Conservation (phyloP, 2,797 vertebrate genomes). For the Myripristis jacobus region DNA sequence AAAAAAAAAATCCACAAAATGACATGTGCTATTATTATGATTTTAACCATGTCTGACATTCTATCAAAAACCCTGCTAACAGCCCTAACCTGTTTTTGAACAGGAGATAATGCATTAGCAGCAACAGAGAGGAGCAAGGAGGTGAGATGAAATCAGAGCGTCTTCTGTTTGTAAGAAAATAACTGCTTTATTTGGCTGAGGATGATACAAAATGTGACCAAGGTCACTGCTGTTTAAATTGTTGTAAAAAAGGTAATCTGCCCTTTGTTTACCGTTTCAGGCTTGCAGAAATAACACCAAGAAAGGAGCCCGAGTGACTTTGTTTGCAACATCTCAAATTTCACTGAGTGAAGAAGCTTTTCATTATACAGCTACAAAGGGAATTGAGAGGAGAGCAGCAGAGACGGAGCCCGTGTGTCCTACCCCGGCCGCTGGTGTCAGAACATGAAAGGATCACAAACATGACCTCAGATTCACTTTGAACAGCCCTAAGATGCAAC, state of each 20-base stretch:
- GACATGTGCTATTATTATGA: slow-evolving; percentile 16
- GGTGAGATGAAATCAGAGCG: slow-evolving; percentile 34
- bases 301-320: slow-evolving; percentile 63
- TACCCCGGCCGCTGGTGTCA: slow-evolving; percentile 43
- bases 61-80: not conserved
- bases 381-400: slow-evolving; percentile 64
- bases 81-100: slow-evolving; percentile 23
- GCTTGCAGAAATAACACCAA: slow-evolving; percentile 70
- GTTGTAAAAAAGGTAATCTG: slow-evolving; percentile 75
- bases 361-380: slow-evolving; percentile 77
- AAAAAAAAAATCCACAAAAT: slow-evolving; percentile 1
- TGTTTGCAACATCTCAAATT: slow-evolving; percentile 84
- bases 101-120: slow-evolving; percentile 15
- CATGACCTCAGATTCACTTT: slow-evolving; percentile 61
- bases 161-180: slow-evolving; percentile 32
- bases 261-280: slow-evolving; percentile 80
- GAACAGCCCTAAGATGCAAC: slow-evolving; percentile 46
- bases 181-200: slow-evolving; percentile 27
- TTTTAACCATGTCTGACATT: slow-evolving; percentile 23
- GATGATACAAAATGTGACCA: slow-evolving; percentile 61
- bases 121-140: slow-evolving; percentile 22
- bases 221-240: slow-evolving; percentile 84
- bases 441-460: slow-evolving; percentile 64
- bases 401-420: slow-evolving; percentile 59
- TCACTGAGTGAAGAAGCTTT: slow-evolving; percentile 78